Conservation (phyloP, 2,113 vertebrate genomes). For the Ochotona curzoniae region DNA sequence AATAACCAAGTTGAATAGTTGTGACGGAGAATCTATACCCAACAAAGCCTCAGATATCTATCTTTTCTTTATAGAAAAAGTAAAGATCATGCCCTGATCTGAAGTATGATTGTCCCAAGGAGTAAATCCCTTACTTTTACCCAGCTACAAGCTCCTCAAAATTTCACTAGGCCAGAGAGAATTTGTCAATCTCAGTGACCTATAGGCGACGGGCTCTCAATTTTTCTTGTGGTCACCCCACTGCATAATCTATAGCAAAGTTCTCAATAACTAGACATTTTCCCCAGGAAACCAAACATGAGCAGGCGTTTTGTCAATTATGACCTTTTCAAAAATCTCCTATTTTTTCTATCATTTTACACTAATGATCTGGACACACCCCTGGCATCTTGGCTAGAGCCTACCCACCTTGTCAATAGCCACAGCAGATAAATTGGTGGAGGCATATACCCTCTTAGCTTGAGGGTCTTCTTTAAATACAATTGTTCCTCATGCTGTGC, state of each 20-base stretch:
- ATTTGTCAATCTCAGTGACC: neutral
- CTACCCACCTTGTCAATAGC: neutral
- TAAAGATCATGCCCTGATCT: neutral
- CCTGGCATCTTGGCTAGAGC: neutral
- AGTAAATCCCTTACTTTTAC: slow-evolving; percentile 20
- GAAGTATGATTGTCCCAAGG: neutral
- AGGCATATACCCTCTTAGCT: neutral
- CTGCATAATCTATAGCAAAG: neutral
- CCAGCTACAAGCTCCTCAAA: neutral
- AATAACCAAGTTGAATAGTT: neutral
- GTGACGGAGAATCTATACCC: neutral
- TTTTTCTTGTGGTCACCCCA: neutral
- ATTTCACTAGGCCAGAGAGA: neutral
- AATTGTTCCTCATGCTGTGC: neutral
- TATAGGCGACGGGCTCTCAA: neutral
- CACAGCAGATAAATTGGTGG: neutral
- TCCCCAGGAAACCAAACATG: neutral
- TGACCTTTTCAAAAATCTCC: neutral
- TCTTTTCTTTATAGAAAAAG: neutral
- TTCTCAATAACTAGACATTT: neutral
- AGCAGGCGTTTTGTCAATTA: neutral
- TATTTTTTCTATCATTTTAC: neutral
- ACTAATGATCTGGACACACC: neutral
- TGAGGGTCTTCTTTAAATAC: neutral
- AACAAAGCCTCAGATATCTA: neutral